phyloP scores from a whole-genome alignment of 2,113 vertebrate species.

The Nettapus auritus region DNA sequence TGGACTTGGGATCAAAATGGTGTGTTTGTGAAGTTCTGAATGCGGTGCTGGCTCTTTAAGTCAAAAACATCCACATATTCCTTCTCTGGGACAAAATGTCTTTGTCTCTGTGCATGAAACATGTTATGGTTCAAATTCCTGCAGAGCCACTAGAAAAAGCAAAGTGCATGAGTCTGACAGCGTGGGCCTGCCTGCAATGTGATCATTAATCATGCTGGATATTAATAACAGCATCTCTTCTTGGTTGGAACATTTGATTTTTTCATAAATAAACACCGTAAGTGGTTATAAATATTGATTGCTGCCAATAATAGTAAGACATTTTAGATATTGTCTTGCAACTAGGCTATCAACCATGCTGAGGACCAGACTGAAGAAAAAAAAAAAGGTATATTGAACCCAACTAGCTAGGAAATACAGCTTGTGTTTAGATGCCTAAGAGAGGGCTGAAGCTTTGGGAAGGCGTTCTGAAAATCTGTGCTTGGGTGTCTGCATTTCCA shows the following conservation, averaged over 20 bases:
- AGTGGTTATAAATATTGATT: constrained; percentile 55
- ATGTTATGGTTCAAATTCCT: constrained; percentile 56
- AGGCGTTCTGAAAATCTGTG: neutral
- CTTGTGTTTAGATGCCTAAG: neutral
- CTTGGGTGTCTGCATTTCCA: neutral
- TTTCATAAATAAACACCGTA: constrained; percentile 46
- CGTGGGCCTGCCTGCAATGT: constrained; percentile 43
- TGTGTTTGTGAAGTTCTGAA: neutral
- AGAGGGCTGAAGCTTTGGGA: neutral
- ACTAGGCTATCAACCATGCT: neutral
- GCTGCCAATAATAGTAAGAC: constrained; percentile 37
- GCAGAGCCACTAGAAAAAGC: constrained; percentile 50
- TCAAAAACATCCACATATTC: constrained; percentile 31
- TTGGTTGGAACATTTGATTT: constrained; percentile 53
- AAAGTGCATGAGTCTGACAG: constrained; percentile 46
- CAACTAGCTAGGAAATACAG: neutral
- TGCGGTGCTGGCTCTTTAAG: constrained; percentile 2
- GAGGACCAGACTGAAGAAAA: neutral
- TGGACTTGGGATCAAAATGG: neutral
- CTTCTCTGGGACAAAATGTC: constrained; percentile 58
- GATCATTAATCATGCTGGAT: constrained; percentile 52
- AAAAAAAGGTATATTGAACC: neutral
- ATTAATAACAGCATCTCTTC: constrained; percentile 42
- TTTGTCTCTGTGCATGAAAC: constrained; percentile 61
- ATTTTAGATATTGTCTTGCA: constrained; percentile 1